Evolutionary conservation across 2,113 vertebrate species (phyloP).

Genomic region (Gasterosteus aculeatus): DNA sequence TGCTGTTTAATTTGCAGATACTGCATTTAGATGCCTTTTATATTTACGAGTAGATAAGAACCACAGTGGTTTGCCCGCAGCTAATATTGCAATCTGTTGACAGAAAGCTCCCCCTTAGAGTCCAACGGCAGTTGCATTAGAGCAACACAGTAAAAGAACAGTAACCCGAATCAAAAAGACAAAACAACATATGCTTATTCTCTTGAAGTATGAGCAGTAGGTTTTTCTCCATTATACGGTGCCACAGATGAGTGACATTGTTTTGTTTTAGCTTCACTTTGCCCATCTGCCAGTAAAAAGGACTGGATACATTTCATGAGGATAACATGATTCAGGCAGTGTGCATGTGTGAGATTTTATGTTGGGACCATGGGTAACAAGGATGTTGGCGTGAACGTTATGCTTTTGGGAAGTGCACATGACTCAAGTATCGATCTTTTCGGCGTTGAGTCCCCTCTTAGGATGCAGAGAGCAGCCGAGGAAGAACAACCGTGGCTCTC

Average conservation of each 20-base stretch:
- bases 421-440: slow-evolving; percentile 85
- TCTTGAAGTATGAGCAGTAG: slow-evolving; percentile 72
- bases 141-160: slow-evolving; percentile 70
- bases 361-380: slow-evolving; percentile 42
- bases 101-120: slow-evolving; percentile 52
- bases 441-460: slow-evolving; percentile 85
- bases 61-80: slow-evolving; percentile 65
- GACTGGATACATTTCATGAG: slow-evolving; percentile 76
- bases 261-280: slow-evolving; percentile 83
- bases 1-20: slow-evolving; percentile 48
- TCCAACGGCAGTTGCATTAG: slow-evolving; percentile 55
- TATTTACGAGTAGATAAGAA: slow-evolving; percentile 62
- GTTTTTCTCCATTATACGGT: slow-evolving; percentile 78
- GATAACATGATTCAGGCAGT: slow-evolving; percentile 75
- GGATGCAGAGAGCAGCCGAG: slow-evolving; percentile 86
- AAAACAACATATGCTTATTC: slow-evolving; percentile 81
- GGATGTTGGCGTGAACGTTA: slow-evolving; percentile 42
- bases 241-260: slow-evolving; percentile 86
- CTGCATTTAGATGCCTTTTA: slow-evolving; percentile 53
- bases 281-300: slow-evolving; percentile 86
- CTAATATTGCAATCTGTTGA: slow-evolving; percentile 74
- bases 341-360: slow-evolving; percentile 47
- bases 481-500: slow-evolving; percentile 80
- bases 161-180: slow-evolving; percentile 71
- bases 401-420: slow-evolving; percentile 63